phyloP scores from a whole-genome alignment of 2,888 invertebrate genomes.

The Sphecodes monilicornis region DNA sequence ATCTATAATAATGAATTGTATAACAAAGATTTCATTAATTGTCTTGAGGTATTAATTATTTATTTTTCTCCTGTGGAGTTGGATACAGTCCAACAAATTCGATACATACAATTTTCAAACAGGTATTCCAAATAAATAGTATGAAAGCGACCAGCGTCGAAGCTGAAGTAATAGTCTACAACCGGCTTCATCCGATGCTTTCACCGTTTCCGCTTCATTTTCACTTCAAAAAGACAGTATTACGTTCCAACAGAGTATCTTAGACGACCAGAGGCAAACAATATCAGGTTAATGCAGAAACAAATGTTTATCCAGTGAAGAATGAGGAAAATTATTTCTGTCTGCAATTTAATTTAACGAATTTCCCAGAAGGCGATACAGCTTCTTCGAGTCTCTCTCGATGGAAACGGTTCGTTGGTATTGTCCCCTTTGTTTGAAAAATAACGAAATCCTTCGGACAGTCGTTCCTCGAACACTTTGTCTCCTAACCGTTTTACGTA shows the following conservation, averaged over 20 bases:
- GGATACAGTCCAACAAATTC: neutral
- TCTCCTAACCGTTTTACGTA: too few species aligned
- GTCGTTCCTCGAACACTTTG: neutral
- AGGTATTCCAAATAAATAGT: neutral
- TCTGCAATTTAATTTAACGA: neutral
- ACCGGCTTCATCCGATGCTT: neutral
- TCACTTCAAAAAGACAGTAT: neutral
- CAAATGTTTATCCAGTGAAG: constrained; percentile 10
- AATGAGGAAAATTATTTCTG: neutral
- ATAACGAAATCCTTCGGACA: neutral
- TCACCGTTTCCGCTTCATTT: neutral
- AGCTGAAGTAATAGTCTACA: neutral
- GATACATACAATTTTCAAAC: neutral
- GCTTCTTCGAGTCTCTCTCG: neutral
- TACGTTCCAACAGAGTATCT: neutral
- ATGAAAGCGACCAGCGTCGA: neutral
- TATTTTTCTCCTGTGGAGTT: neutral
- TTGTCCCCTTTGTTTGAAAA: neutral
- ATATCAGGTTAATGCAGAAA: neutral
- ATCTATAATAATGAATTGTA: too few species aligned
- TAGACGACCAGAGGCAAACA: neutral
- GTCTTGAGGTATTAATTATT: too few species aligned
- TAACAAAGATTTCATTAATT: too few species aligned
- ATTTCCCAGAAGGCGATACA: neutral
- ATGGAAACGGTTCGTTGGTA: neutral